A percentile compares a stretch with the other conserved stretches of the same genome.
Conservation (phyloP, 2,888 invertebrate species). For the Cacoxenus indagator region DNA sequence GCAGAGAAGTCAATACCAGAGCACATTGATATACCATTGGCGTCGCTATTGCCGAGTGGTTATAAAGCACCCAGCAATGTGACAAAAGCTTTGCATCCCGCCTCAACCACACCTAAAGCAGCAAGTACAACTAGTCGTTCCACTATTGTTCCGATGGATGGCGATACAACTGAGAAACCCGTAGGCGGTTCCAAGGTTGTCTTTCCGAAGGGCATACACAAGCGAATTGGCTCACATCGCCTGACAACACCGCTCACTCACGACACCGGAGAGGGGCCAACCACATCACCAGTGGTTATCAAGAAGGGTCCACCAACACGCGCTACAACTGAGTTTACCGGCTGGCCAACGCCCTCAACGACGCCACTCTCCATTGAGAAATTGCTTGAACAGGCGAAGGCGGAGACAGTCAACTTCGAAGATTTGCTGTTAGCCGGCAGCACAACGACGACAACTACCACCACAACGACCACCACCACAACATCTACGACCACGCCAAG, state of each 20-base stretch:
- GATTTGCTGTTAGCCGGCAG: slow-evolving; percentile 66
- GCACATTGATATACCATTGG: slow-evolving; percentile 71
- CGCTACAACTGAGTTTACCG: slow-evolving; percentile 90
- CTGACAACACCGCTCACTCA: slow-evolving; percentile 74
- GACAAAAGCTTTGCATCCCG: slow-evolving; percentile 37
- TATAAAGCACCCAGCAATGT: slow-evolving; percentile 63
- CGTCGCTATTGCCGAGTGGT: slow-evolving; percentile 73
- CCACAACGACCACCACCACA: slow-evolving; percentile 76
- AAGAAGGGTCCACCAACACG: slow-evolving; percentile 89
- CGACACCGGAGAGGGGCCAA: slow-evolving; percentile 53
- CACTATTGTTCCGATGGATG: neutral
- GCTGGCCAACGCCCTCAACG: slow-evolving; percentile 91
- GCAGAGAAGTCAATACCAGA: slow-evolving; percentile 26
- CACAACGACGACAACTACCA: slow-evolving; percentile 72
- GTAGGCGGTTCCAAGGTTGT: slow-evolving; percentile 77
- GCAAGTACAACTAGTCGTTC: slow-evolving; percentile 32
- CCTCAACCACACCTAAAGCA: slow-evolving; percentile 38
- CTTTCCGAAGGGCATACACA: slow-evolving; percentile 77
- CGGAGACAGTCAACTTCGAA: slow-evolving; percentile 74
- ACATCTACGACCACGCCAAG: slow-evolving; percentile 80
- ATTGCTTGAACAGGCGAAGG: slow-evolving; percentile 78
- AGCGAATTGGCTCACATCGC: slow-evolving; percentile 74
- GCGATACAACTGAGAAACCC: slow-evolving; percentile 64
- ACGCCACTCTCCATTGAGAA: slow-evolving; percentile 89
- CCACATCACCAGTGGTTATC: slow-evolving; percentile 77